A percentile compares a stretch with the other conserved stretches of the same genome.
These are phyloP conservation scores for Pocota personata DNA, from an alignment of 2,888 invertebrate genomes.

Conservation along the genomic window DNA sequence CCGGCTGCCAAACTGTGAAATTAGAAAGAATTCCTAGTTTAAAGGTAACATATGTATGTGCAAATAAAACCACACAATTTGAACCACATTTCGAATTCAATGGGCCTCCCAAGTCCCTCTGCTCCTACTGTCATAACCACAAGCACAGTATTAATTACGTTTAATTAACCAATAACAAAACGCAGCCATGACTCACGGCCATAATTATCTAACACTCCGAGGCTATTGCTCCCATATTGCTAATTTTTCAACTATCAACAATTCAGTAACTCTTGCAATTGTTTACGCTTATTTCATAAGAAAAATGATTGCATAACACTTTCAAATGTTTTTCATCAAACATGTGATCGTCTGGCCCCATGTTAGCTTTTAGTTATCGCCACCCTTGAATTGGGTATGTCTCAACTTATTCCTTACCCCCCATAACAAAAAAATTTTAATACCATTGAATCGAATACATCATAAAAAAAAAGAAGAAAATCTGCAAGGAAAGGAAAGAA, in stretches of 20 bases:
- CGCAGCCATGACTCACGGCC: conserved; percentile 1
- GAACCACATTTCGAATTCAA: neutral
- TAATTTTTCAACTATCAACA: neutral
- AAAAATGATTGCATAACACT: conserved; percentile 11
- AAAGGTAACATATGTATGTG: no score
- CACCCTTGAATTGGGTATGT: conserved; percentile 28
- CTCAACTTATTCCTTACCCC: neutral
- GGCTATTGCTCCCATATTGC: conserved; percentile 37
- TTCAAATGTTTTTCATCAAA: neutral
- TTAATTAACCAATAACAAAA: neutral
- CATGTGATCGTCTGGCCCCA: conserved; percentile 20
- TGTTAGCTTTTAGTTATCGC: neutral
- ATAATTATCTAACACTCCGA: neutral
- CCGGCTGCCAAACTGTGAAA: no score
- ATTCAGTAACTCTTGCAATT: conserved; percentile 21
- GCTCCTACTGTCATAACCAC: neutral
- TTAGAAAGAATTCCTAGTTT: no score
- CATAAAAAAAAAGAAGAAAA: neutral
- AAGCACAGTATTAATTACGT: neutral
- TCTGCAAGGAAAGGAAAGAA: conserved; percentile 26
- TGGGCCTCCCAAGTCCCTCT: neutral
- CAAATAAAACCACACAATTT: neutral
- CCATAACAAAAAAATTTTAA: neutral
- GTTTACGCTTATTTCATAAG: conserved; percentile 17
- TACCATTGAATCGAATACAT: neutral